These are phyloP conservation scores for Odontomachus brunneus DNA, from an alignment of 1,140 invertebrate species.

Conservation along the genomic window DNA sequence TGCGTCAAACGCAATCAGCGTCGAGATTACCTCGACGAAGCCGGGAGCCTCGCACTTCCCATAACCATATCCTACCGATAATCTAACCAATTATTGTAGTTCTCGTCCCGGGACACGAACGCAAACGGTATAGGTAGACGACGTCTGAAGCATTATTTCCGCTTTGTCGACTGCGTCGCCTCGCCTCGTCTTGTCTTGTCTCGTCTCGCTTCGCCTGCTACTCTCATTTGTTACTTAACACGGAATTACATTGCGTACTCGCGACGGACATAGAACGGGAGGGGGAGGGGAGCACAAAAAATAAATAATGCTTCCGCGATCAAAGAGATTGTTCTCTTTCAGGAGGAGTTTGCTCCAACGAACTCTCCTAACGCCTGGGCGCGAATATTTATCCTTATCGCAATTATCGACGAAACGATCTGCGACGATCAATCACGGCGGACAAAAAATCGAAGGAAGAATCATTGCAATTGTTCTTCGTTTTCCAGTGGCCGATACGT, in stretches of 20 bases:
- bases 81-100: conserved; percentile 81
- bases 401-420: conserved; percentile 6
- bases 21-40: conserved; percentile 77
- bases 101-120: conserved; percentile 60
- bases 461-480: conserved; percentile 55
- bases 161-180: conserved; percentile 60
- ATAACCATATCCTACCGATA: conserved; percentile 80
- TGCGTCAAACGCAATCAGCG: conserved; percentile 81
- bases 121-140: conserved; percentile 55
- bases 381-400: conserved; percentile 9
- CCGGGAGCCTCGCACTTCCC: conserved; percentile 74
- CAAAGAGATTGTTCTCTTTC: background rate
- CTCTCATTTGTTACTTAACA: conserved; percentile 59
- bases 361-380: background rate
- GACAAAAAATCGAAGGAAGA: background rate
- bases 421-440: conserved; percentile 21
- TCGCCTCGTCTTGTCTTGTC: too few relatives aligned
- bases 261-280: background rate
- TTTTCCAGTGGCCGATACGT: conserved; percentile 52
- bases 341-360: background rate
- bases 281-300: too few relatives aligned
- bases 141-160: conserved; percentile 73
- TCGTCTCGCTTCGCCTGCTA: conserved; percentile 20
- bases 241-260: background rate
- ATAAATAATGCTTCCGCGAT: background rate